These are phyloP conservation scores for Gerris lacustris DNA, from an alignment of 2,888 invertebrate genomes.

Conservation along the genomic window DNA sequence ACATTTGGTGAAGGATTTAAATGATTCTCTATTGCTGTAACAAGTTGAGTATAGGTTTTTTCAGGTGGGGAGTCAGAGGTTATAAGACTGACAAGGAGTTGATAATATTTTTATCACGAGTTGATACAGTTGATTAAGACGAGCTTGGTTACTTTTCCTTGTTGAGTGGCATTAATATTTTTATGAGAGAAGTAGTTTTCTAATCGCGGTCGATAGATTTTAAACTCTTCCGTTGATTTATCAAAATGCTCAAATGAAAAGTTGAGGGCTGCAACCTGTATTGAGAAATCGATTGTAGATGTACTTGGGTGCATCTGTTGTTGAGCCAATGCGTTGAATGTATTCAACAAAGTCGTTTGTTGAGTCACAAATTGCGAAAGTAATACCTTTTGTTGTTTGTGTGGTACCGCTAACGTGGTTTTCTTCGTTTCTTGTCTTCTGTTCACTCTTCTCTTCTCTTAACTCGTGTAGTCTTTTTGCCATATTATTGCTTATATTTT, in stretches of 20 bases:
- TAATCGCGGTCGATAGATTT: background rate
- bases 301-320: background rate
- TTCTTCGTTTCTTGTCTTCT: too few relatives aligned
- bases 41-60: background rate
- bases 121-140: background rate
- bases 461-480: too few relatives aligned
- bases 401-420: too few relatives aligned
- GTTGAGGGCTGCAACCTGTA: background rate
- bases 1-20: background rate
- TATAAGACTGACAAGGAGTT: conserved; percentile 4
- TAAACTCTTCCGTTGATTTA: background rate
- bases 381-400: too few relatives aligned
- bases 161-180: background rate
- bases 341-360: background rate
- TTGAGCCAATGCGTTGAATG: background rate
- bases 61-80: background rate
- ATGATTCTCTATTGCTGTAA: background rate
- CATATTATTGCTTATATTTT: too few relatives aligned
- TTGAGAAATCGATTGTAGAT: background rate
- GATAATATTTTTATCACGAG: background rate
- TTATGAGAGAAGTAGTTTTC: background rate
- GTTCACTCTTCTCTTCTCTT: too few relatives aligned
- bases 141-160: background rate
- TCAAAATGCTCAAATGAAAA: background rate
- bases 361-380: background rate